phyloP scores from a whole-genome alignment of 2,888 invertebrate genomes.

The Stenichneumon culpator region DNA sequence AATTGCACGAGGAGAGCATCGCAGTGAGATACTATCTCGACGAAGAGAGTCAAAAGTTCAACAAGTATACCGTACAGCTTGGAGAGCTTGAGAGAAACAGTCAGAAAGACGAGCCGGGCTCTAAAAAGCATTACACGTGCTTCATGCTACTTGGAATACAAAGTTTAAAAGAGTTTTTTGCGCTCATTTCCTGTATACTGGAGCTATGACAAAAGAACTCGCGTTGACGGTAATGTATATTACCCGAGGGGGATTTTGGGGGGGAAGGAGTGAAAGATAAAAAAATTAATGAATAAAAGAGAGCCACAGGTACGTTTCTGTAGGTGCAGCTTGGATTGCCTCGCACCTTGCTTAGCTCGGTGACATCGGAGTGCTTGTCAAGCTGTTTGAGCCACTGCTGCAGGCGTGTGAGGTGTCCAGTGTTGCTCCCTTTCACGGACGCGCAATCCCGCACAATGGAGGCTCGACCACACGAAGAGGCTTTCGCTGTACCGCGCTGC shows the following conservation, averaged over 20 bases:
- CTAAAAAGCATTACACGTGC: constrained; percentile 51
- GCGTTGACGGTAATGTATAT: constrained; percentile 48
- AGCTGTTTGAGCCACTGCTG: constrained; percentile 28
- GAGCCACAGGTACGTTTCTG: constrained; percentile 58
- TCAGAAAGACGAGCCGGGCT: constrained; percentile 15
- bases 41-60: constrained; percentile 68
- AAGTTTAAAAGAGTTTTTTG: constrained; percentile 41
- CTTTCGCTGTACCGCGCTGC: constrained; percentile 9
- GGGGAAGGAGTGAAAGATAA: constrained; percentile 3
- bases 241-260: background rate
- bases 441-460: constrained; percentile 60
- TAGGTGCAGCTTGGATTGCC: constrained; percentile 32
- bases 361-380: constrained; percentile 56
- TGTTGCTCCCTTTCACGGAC: constrained; percentile 47
- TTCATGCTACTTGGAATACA: constrained; percentile 13
- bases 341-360: constrained; percentile 58
- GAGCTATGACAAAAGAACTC: constrained; percentile 26
- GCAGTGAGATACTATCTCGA: constrained; percentile 36
- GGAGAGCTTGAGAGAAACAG: background rate
- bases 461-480: constrained; percentile 45
- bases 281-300: constrained; percentile 22
- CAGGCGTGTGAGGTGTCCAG: constrained; percentile 7
- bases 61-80: constrained; percentile 47
- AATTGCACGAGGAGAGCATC: constrained; percentile 36
- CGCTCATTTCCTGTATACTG: constrained; percentile 14